Evolutionary conservation across 1,140 invertebrate genomes (phyloP).

Genomic region (Pteromalus puparum): DNA sequence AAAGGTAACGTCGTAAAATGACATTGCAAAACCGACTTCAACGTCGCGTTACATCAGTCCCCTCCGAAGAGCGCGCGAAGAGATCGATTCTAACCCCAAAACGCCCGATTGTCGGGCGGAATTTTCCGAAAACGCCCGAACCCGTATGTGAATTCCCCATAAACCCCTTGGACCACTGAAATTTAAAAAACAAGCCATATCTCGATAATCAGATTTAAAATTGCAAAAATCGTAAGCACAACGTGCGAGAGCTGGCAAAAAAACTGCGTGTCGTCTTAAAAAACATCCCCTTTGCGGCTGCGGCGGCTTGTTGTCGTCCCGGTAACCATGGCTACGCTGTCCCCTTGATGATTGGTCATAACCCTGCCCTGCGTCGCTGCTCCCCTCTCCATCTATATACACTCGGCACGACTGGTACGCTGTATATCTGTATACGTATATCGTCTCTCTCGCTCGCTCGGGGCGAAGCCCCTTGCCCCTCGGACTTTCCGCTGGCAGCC

Average conservation of each 20-base stretch:
- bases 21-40: background rate
- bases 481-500: background rate
- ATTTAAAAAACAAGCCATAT: background rate
- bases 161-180: too few species aligned
- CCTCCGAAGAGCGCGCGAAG: background rate
- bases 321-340: conserved; percentile 72
- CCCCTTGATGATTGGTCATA: conserved; percentile 70
- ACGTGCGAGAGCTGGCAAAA: conserved; percentile 28
- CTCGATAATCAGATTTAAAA: background rate
- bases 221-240: background rate
- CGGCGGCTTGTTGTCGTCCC: conserved; percentile 71
- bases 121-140: background rate
- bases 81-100: conserved; percentile 11
- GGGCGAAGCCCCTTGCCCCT: conserved; percentile 34
- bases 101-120: too few species aligned
- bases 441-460: background rate
- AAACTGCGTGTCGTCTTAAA: conserved; percentile 51
- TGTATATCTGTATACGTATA: conserved; percentile 2
- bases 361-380: conserved; percentile 55
- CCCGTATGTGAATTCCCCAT: too few species aligned
- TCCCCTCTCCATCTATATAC: background rate
- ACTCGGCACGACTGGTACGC: background rate
- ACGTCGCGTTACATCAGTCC: background rate
- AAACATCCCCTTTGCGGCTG: conserved; percentile 64
- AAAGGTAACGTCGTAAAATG: conserved; percentile 1